phyloP scores from a whole-genome alignment of 1,140 invertebrate genomes.

The Cherax quadricarinatus region DNA sequence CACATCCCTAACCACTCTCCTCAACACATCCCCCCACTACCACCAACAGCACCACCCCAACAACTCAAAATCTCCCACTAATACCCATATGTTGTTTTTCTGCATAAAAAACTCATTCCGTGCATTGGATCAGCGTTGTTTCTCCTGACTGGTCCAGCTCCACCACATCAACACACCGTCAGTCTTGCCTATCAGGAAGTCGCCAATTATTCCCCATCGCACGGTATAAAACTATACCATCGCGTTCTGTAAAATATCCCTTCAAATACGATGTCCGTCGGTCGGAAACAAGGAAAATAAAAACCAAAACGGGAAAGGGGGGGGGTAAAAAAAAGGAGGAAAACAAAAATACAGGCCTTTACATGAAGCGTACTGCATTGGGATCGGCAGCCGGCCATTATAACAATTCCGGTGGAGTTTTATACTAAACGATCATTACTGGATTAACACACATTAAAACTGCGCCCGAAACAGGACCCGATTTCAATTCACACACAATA shows the following conservation, averaged over 20 bases:
- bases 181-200: slow-evolving; percentile 16
- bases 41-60: too few species aligned
- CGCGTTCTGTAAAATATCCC: not conserved
- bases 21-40: too few species aligned
- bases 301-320: not conserved
- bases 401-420: slow-evolving; percentile 20
- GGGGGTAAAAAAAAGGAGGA: not conserved
- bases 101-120: slow-evolving; percentile 27
- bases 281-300: slow-evolving; percentile 12
- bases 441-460: slow-evolving; percentile 42
- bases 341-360: not conserved
- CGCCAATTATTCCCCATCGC: slow-evolving; percentile 2
- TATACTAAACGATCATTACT: slow-evolving; percentile 45
- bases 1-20: too few species aligned
- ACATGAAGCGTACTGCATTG: not conserved
- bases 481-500: slow-evolving; percentile 31
- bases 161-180: not conserved
- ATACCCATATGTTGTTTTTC: slow-evolving; percentile 22
- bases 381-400: slow-evolving; percentile 9
- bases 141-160: too few species aligned
- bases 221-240: not conserved
- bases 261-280: slow-evolving; percentile 11
- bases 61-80: not conserved
- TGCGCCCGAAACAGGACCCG: slow-evolving; percentile 29
- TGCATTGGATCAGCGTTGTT: not conserved